Conservation (phyloP, 2,113 vertebrate species). For the Taurulus bubalis region DNA sequence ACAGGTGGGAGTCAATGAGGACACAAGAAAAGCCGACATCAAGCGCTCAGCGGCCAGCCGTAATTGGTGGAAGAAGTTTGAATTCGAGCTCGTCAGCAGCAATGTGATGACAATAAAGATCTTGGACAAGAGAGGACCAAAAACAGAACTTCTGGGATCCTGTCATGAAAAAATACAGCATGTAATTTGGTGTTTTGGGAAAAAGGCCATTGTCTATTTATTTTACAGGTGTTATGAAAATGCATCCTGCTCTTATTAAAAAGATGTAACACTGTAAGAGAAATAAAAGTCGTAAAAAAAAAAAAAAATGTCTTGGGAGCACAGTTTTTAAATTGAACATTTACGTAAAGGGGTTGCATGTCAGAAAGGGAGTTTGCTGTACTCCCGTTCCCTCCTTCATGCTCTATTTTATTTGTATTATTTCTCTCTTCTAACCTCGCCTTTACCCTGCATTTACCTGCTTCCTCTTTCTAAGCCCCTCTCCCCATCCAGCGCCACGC, state of each 20-base stretch:
- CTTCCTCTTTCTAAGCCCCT: too few species aligned
- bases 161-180: not conserved
- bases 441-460: constrained; percentile 45
- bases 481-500: constrained; percentile 57
- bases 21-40: not conserved
- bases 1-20: not conserved
- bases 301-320: too few species aligned
- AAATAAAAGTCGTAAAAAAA: too few species aligned
- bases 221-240: not conserved
- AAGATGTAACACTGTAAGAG: not conserved
- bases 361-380: constrained; percentile 3
- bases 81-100: fast-evolving
- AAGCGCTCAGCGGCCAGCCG: not conserved
- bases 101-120: not conserved
- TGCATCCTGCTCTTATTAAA: not conserved
- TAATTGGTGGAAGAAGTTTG: not conserved
- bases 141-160: not conserved
- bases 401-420: not conserved
- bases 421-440: constrained; percentile 38
- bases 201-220: not conserved
- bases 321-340: too few species aligned
- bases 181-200: not conserved
- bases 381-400: not conserved
- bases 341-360: not conserved
- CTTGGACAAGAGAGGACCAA: not conserved